Percentiles rank a stretch among this genome's conserved stretches.
These are phyloP conservation scores for Sturnus vulgaris DNA, from an alignment of 2,113 vertebrate species.

Conservation along the genomic window DNA sequence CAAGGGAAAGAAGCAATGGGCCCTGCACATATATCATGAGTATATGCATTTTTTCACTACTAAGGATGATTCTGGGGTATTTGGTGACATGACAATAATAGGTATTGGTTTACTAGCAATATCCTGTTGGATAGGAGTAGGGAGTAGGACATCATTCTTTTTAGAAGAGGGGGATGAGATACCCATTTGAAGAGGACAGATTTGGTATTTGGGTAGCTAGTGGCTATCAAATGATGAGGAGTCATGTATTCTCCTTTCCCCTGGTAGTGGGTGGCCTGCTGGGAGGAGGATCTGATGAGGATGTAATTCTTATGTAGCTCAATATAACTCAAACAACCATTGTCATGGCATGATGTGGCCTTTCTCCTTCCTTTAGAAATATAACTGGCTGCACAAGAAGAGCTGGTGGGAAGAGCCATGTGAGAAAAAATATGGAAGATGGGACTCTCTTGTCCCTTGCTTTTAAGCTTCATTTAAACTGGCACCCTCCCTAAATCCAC, in stretches of 20 bases:
- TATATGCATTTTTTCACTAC: neutral
- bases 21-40: neutral
- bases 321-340: neutral
- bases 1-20: neutral
- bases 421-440: neutral
- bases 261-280: neutral
- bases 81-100: neutral
- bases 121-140: too few species aligned
- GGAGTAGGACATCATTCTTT: neutral
- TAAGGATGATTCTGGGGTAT: neutral
- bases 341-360: neutral
- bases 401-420: neutral
- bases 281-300: neutral
- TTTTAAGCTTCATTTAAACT: neutral
- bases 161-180: neutral
- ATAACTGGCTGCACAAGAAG: neutral
- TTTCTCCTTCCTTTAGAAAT: neutral
- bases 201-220: neutral
- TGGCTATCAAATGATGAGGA: neutral
- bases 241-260: neutral
- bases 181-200: neutral
- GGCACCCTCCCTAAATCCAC: too few species aligned
- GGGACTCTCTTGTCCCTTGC: neutral
- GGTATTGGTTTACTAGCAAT: neutral
- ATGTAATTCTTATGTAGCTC: neutral